phyloP scores from a whole-genome alignment of 2,888 invertebrate genomes.

The Idaea biselata region DNA sequence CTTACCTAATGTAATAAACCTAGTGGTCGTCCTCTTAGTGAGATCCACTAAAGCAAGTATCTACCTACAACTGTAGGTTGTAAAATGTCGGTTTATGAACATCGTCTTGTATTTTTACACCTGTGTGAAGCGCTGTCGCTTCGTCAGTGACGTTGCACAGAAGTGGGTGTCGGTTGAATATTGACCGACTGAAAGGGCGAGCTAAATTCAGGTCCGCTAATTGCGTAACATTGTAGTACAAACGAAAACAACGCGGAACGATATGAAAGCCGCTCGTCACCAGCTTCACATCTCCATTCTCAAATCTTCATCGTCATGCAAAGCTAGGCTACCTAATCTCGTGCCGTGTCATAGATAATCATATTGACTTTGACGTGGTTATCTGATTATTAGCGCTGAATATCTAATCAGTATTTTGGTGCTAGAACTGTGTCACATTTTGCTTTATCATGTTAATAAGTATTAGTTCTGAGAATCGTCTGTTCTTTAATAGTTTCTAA shows the following conservation, averaged over 20 bases:
- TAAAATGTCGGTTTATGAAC: neutral
- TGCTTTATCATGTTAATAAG: neutral
- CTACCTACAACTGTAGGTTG: too few species aligned
- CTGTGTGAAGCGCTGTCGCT: conserved; percentile 25
- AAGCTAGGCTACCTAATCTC: conserved; percentile 21
- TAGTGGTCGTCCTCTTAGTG: neutral
- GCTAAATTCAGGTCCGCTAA: conserved; percentile 45
- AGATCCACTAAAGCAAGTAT: neutral
- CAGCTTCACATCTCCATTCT: conserved; percentile 33
- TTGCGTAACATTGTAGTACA: conserved; percentile 54
- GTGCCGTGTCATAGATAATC: conserved; percentile 15
- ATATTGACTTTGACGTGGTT: conserved; percentile 7
- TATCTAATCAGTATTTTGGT: conserved; percentile 10
- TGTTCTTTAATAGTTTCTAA: neutral
- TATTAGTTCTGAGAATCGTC: neutral
- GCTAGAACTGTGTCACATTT: conserved; percentile 6
- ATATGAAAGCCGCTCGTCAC: conserved; percentile 31
- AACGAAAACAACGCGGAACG: conserved; percentile 55
- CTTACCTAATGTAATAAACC: neutral
- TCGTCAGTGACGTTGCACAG: conserved; percentile 35
- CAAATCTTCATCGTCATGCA: conserved; percentile 28
- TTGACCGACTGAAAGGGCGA: conserved; percentile 45
- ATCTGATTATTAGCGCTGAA: conserved; percentile 6
- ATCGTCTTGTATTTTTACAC: conserved; percentile 1
- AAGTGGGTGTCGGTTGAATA: conserved; percentile 43